A percentile compares a stretch with the other conserved stretches of the same genome.
These are phyloP conservation scores for Hyperopisus bebe DNA, from an alignment of 2,113 vertebrate species.

Conservation along the genomic window DNA sequence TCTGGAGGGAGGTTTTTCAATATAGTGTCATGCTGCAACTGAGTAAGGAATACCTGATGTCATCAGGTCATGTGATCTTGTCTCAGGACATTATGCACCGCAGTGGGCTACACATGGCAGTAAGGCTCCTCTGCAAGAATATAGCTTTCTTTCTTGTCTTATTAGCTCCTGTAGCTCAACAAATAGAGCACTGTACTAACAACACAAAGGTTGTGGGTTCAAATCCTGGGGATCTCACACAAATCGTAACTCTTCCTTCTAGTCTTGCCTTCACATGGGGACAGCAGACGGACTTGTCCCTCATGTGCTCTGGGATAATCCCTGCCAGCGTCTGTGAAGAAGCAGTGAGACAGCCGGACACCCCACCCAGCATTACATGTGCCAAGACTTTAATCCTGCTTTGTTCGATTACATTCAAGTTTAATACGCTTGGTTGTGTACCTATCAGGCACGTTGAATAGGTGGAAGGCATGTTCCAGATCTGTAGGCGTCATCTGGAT, in stretches of 20 bases:
- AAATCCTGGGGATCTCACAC: neutral
- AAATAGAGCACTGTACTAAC: neutral
- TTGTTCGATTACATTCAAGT: neutral
- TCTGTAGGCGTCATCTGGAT: neutral
- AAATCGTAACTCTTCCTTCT: neutral
- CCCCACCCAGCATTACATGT: neutral
- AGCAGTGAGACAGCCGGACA: neutral
- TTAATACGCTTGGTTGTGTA: neutral
- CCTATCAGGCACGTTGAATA: neutral
- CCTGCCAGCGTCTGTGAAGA: neutral
- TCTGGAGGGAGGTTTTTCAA: neutral
- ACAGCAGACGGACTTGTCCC: neutral
- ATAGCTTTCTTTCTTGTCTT: neutral
- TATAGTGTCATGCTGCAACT: neutral
- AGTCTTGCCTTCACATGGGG: neutral
- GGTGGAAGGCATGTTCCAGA: neutral
- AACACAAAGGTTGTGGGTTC: neutral
- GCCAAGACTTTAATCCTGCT: neutral
- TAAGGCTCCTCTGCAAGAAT: neutral
- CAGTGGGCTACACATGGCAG: neutral
- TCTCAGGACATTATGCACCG: neutral
- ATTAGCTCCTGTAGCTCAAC: neutral
- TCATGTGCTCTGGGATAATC: neutral
- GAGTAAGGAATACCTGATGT: neutral
- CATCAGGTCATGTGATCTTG: neutral